phyloP scores from a whole-genome alignment of 2,113 vertebrate genomes.

The Anguilla rostrata region DNA sequence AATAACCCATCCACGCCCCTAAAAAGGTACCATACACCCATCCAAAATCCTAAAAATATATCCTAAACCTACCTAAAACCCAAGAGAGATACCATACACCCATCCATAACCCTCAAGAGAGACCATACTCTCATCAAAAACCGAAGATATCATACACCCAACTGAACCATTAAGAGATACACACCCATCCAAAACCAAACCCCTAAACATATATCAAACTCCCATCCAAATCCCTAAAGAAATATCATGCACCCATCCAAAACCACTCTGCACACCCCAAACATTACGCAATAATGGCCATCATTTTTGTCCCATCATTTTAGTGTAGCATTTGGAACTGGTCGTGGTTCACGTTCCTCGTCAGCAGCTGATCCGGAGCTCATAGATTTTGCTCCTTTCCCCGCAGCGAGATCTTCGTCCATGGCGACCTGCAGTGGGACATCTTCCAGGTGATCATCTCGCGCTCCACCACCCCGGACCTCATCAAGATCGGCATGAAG shows the following conservation, averaged over 20 bases:
- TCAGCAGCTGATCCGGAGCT: neutral
- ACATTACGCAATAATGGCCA: neutral
- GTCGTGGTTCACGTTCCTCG: neutral
- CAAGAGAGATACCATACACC: too few relatives aligned
- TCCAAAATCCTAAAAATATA: too few relatives aligned
- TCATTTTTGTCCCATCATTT: neutral
- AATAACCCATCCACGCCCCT: neutral
- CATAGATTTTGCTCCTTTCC: neutral
- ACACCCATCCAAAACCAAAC: neutral
- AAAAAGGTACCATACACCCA: neutral
- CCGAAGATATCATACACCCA: neutral
- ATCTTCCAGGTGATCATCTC: conserved; percentile 99
- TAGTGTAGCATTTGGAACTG: neutral
- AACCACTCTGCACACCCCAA: too few relatives aligned
- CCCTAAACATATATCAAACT: too few relatives aligned
- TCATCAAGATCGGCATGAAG: conserved; percentile 99
- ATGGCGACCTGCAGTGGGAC: conserved; percentile 98
- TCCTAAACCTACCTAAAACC: too few relatives aligned
- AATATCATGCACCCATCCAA: too few relatives aligned
- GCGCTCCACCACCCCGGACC: conserved; percentile 94
- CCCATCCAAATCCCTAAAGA: neutral
- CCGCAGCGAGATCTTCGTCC: conserved; percentile 91
- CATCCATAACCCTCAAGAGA: too few relatives aligned
- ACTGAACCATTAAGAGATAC: too few relatives aligned
- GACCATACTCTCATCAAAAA: too few relatives aligned